phyloP scores from a whole-genome alignment of 1,140 invertebrate species.

The Vollenhovia emeryi region DNA sequence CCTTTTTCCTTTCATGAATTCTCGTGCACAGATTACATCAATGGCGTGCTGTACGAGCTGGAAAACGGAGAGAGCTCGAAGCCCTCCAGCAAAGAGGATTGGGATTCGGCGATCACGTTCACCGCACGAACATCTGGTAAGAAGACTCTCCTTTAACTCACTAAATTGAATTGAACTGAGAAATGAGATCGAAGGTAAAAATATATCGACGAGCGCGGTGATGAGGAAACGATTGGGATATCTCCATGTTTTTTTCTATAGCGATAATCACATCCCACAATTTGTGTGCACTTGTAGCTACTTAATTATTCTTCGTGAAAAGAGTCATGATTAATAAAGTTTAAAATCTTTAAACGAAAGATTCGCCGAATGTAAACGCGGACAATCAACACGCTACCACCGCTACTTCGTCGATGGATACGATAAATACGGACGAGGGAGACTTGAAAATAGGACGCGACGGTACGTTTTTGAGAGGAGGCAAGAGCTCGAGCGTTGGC shows the following conservation, averaged over 20 bases:
- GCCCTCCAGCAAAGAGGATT: slow-evolving; percentile 88
- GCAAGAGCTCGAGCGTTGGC: background rate
- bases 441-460: slow-evolving; percentile 71
- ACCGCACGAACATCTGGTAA: slow-evolving; percentile 94
- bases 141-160: slow-evolving; percentile 66
- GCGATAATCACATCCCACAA: background rate
- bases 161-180: slow-evolving; percentile 13
- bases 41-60: slow-evolving; percentile 91
- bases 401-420: slow-evolving; percentile 71
- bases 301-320: background rate
- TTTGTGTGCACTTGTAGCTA: background rate
- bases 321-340: slow-evolving; percentile 20
- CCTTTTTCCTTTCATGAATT: background rate
- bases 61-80: slow-evolving; percentile 87
- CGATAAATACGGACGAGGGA: slow-evolving; percentile 71
- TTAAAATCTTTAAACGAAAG: slow-evolving; percentile 56
- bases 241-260: background rate
- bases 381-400: slow-evolving; percentile 67
- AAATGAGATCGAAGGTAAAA: background rate
- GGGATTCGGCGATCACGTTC: slow-evolving; percentile 94
- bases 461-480: slow-evolving; percentile 49
- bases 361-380: slow-evolving; percentile 70
- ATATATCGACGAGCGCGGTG: background rate
- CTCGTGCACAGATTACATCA: slow-evolving; percentile 90
- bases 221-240: background rate